These are phyloP conservation scores for Cordylochernes scorpioides DNA, from an alignment of 2,888 invertebrate genomes.

Conservation along the genomic window DNA sequence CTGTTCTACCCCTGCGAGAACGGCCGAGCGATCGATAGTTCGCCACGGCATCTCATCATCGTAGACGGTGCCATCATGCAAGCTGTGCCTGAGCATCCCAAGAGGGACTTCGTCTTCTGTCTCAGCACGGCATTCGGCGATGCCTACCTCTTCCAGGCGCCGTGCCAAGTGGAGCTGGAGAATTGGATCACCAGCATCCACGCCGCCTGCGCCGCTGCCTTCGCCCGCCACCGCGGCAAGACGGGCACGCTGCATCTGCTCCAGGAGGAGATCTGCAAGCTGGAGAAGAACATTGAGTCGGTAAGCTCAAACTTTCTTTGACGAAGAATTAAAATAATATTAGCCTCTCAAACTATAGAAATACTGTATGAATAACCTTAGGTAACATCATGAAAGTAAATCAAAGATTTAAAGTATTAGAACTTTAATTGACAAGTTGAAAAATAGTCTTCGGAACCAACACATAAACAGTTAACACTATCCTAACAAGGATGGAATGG, in stretches of 20 bases:
- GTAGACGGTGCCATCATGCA: slow-evolving; percentile 93
- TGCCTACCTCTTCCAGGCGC: slow-evolving; percentile 77
- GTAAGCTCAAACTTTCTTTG: slow-evolving; percentile 20
- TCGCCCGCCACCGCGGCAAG: slow-evolving; percentile 84
- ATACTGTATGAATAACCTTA: too few species aligned
- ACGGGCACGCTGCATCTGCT: slow-evolving; percentile 83
- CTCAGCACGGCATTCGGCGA: slow-evolving; percentile 92
- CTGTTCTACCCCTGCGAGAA: slow-evolving; percentile 87
- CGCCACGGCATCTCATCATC: slow-evolving; percentile 79
- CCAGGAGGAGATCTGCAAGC: slow-evolving; percentile 79
- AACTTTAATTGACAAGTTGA: too few species aligned
- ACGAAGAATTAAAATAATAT: too few species aligned
- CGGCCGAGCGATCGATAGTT: slow-evolving; percentile 48
- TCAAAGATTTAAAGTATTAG: too few species aligned
- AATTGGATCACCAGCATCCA: slow-evolving; percentile 97
- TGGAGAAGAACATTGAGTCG: slow-evolving; percentile 88
- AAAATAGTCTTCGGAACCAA: too few species aligned
- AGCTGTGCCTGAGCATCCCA: slow-evolving; percentile 91
- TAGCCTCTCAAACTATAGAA: too few species aligned
- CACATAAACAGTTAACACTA: too few species aligned
- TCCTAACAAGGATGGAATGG: too few species aligned
- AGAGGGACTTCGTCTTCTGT: slow-evolving; percentile 89
- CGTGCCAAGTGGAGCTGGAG: slow-evolving; percentile 70
- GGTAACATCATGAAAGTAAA: too few species aligned
- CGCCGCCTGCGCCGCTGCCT: slow-evolving; percentile 87